Evolutionary conservation across 1,140 invertebrate species (phyloP).

Genomic region (Euborellia annulipes): DNA sequence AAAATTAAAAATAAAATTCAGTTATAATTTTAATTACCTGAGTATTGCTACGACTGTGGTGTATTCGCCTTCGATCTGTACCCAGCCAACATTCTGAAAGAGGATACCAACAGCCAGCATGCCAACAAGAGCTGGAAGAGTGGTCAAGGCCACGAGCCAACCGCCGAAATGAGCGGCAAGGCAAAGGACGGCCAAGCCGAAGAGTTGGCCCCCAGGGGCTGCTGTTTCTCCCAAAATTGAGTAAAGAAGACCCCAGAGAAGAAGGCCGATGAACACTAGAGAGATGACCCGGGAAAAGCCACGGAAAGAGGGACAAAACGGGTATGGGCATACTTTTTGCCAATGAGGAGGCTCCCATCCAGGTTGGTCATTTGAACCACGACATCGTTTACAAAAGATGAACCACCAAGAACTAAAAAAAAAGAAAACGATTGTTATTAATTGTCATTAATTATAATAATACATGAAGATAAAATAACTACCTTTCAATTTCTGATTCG

Average conservation of each 20-base stretch:
- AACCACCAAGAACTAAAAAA: constrained; percentile 50
- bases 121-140: constrained; percentile 31
- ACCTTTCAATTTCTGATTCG: no score
- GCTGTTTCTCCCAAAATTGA: constrained; percentile 22
- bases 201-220: constrained; percentile 25
- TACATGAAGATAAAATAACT: no score
- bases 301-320: no score
- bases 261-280: constrained; percentile 4
- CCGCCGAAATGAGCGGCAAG: constrained; percentile 27
- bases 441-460: no score
- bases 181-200: constrained; percentile 22
- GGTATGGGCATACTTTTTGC: no score
- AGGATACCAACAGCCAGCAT: constrained; percentile 27
- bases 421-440: no score
- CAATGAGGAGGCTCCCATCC: no score
- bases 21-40: constrained; percentile 1
- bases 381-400: constrained; percentile 48
- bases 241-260: constrained; percentile 21
- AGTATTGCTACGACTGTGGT: constrained; percentile 1
- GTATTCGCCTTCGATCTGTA: constrained; percentile 1
- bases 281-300: constrained; percentile 1
- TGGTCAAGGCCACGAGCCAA: constrained; percentile 18
- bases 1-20: neutral
- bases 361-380: constrained; percentile 47
- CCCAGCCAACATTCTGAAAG: constrained; percentile 22